These are phyloP conservation scores for Drosophila tsacasi DNA, from an alignment of 1,140 invertebrate genomes.

Conservation along the genomic window DNA sequence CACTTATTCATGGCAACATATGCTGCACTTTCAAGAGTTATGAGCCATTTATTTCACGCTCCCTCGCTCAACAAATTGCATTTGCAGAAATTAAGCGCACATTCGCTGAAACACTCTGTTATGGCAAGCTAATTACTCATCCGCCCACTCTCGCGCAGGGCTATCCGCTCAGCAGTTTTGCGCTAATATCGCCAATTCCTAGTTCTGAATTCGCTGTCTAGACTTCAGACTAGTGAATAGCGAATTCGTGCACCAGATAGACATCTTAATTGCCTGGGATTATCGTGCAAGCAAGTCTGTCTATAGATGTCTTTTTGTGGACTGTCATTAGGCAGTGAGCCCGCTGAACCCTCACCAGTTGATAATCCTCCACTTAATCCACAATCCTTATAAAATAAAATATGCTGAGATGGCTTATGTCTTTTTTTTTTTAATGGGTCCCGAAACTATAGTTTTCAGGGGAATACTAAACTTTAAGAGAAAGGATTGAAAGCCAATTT, in stretches of 20 bases:
- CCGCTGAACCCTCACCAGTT: constrained; percentile 10
- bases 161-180: constrained; percentile 8
- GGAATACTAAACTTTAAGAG: too few relatives aligned
- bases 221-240: constrained; percentile 47
- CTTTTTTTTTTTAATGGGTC: neutral
- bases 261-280: constrained; percentile 74
- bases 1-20: constrained; percentile 36
- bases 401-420: neutral
- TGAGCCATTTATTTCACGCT: constrained; percentile 50
- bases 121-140: constrained; percentile 67
- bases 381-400: neutral
- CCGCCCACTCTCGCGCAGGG: neutral
- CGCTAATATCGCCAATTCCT: constrained; percentile 37
- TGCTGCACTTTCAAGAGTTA: constrained; percentile 69
- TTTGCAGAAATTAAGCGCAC: constrained; percentile 58
- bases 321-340: constrained; percentile 38
- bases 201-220: constrained; percentile 50
- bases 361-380: constrained; percentile 10
- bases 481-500: too few relatives aligned
- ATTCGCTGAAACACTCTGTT: constrained; percentile 23
- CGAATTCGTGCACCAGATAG: constrained; percentile 60
- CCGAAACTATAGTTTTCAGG: too few relatives aligned
- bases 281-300: constrained; percentile 48
- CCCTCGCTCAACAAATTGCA: constrained; percentile 48
- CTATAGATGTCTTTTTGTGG: constrained; percentile 3